A percentile compares a stretch with the other conserved stretches of the same genome.
Conservation (phyloP, 1,140 invertebrate species). For the Bicyclus anynana region DNA sequence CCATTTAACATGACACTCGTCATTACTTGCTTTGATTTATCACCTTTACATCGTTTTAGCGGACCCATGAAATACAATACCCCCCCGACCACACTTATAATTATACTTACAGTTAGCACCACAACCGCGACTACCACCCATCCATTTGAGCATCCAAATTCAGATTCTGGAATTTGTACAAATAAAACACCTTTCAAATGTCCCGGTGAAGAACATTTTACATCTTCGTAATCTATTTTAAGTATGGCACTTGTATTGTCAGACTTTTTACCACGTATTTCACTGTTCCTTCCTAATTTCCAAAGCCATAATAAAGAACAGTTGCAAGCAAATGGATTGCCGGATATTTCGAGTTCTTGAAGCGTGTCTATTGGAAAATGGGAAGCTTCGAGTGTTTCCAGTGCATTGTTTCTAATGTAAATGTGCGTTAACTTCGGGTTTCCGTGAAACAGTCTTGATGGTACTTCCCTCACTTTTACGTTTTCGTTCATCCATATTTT, state of each 20-base stretch:
- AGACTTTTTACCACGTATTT: slow-evolving; percentile 55
- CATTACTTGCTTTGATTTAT: slow-evolving; percentile 75
- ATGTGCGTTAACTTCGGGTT: slow-evolving; percentile 85
- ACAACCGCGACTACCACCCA: slow-evolving; percentile 79
- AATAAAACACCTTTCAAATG: slow-evolving; percentile 71
- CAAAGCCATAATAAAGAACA: slow-evolving; percentile 92
- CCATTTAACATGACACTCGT: slow-evolving; percentile 72
- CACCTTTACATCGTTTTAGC: slow-evolving; percentile 74
- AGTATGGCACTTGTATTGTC: slow-evolving; percentile 59
- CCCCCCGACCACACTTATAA: slow-evolving; percentile 76
- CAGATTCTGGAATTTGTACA: slow-evolving; percentile 77
- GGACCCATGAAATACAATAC: slow-evolving; percentile 78
- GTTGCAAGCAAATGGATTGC: slow-evolving; percentile 92
- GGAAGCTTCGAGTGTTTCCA: slow-evolving; percentile 85
- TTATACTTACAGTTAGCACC: slow-evolving; percentile 76
- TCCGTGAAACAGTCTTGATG: slow-evolving; percentile 84
- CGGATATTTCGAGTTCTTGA: slow-evolving; percentile 83
- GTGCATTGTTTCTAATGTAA: slow-evolving; percentile 84
- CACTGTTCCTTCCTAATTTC: slow-evolving; percentile 81
- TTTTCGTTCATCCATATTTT: slow-evolving; percentile 87
- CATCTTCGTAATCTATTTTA: slow-evolving; percentile 73
- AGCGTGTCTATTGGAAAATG: slow-evolving; percentile 88
- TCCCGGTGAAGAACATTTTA: slow-evolving; percentile 77
- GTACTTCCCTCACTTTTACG: slow-evolving; percentile 82
- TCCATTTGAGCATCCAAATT: slow-evolving; percentile 79